Evolutionary conservation across 2,113 vertebrate species (phyloP).

Genomic region (Aplodontia rufa): DNA sequence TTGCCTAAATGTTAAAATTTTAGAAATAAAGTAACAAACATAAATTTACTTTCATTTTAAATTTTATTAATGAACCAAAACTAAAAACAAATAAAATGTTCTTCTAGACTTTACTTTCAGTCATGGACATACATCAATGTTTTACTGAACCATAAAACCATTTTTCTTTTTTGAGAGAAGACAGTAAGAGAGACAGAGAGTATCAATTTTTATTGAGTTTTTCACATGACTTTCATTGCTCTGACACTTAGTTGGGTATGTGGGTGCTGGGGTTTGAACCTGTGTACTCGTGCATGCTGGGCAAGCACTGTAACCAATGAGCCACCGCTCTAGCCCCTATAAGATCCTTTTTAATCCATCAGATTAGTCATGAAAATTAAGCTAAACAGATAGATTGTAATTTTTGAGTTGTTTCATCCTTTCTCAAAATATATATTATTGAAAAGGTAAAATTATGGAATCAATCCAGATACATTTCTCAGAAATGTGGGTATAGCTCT

Average conservation of each 20-base stretch:
- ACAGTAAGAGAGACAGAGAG: too few species aligned
- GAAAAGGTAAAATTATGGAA: constrained; percentile 16
- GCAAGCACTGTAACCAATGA: too few species aligned
- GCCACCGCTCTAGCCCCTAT: too few species aligned
- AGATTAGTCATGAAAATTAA: constrained; percentile 36
- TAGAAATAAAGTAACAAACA: neutral
- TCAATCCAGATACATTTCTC: neutral
- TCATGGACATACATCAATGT: neutral
- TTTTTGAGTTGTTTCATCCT: constrained; percentile 35
- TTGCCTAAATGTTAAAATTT: neutral
- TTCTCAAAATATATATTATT: neutral
- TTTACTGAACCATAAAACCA: constrained; percentile 33
- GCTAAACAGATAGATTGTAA: neutral
- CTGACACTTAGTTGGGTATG: too few species aligned
- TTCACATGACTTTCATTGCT: too few species aligned
- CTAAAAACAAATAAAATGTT: neutral
- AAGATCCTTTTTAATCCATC: neutral
- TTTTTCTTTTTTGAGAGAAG: too few species aligned
- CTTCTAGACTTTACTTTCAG: neutral
- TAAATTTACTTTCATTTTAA: neutral
- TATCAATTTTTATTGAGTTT: too few species aligned
- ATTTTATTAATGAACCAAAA: neutral
- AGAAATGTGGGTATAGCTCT: neutral
- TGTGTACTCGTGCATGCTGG: too few species aligned
- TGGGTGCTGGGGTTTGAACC: too few species aligned